Evolutionary conservation across 1,140 invertebrate genomes (phyloP).

Genomic region (Drosophila aff.): DNA sequence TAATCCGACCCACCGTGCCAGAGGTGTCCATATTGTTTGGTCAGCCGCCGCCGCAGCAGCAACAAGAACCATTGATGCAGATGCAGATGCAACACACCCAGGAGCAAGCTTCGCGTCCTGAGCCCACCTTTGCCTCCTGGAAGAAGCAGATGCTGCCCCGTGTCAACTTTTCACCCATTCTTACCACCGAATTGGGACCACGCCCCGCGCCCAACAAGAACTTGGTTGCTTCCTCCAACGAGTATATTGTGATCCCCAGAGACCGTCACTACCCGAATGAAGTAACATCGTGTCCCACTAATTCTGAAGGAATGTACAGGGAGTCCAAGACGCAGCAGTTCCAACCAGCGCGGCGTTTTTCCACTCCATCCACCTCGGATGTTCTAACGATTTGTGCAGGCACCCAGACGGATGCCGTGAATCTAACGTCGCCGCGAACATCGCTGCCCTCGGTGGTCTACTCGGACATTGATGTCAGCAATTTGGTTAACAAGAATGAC

Average conservation of each 20-base stretch:
- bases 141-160: conserved; percentile 77
- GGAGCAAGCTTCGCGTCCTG: conserved; percentile 1
- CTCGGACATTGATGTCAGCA: conserved; percentile 39
- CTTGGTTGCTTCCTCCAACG: conserved; percentile 31
- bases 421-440: conserved; percentile 1
- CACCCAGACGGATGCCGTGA: conserved; percentile 68
- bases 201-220: conserved; percentile 8
- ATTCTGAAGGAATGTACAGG: conserved; percentile 20
- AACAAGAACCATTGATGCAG: conserved; percentile 38
- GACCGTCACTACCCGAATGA: conserved; percentile 30
- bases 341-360: conserved; percentile 12
- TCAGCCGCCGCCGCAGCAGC: conserved; percentile 35
- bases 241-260: conserved; percentile 52
- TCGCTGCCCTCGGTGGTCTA: conserved; percentile 13
- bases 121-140: conserved; percentile 66
- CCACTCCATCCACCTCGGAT: conserved; percentile 29
- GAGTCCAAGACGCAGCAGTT: conserved; percentile 34
- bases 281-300: neutral
- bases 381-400: conserved; percentile 79
- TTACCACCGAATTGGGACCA: conserved; percentile 64
- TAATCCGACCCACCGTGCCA: conserved; percentile 66
- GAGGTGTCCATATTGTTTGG: conserved; percentile 80
- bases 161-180: conserved; percentile 68
- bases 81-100: conserved; percentile 18
- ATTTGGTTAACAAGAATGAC: conserved; percentile 55